phyloP scores from a whole-genome alignment of 1,140 invertebrate genomes.

The Rhysida immarginata region DNA sequence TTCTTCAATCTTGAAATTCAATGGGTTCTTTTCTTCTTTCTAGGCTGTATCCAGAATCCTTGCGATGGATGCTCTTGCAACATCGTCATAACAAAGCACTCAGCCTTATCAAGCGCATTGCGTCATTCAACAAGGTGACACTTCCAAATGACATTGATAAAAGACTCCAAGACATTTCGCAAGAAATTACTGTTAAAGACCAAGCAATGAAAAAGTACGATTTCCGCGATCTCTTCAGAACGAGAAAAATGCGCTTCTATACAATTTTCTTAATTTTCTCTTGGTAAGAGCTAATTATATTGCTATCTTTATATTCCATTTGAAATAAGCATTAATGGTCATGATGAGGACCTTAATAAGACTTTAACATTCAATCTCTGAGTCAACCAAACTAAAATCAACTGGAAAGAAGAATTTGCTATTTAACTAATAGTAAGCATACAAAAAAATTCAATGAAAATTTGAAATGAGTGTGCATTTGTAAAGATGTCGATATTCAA shows the following conservation, averaged over 20 bases:
- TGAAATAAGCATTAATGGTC: too few species aligned
- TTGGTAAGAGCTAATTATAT: background rate
- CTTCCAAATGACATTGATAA: background rate
- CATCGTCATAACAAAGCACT: background rate
- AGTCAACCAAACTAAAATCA: too few species aligned
- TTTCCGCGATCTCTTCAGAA: background rate
- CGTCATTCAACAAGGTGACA: background rate
- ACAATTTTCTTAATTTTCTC: background rate
- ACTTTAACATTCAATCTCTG: too few species aligned
- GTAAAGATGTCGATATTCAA: too few species aligned
- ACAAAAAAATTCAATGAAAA: too few species aligned
- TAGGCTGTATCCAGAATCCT: slow-evolving; percentile 1
- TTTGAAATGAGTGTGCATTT: too few species aligned
- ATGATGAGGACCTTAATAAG: too few species aligned
- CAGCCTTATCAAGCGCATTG: background rate
- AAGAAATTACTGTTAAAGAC: background rate
- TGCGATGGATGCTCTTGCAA: background rate
- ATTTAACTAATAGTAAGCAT: too few species aligned
- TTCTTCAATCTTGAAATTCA: too few species aligned
- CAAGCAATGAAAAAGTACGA: slow-evolving; percentile 1
- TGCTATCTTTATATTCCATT: too few species aligned
- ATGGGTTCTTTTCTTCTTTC: too few species aligned
- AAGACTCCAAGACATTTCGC: background rate
- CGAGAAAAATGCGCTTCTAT: background rate
- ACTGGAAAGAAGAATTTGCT: too few species aligned